These are phyloP conservation scores for Centrocercus urophasianus DNA, from an alignment of 2,113 vertebrate species.

Conservation along the genomic window DNA sequence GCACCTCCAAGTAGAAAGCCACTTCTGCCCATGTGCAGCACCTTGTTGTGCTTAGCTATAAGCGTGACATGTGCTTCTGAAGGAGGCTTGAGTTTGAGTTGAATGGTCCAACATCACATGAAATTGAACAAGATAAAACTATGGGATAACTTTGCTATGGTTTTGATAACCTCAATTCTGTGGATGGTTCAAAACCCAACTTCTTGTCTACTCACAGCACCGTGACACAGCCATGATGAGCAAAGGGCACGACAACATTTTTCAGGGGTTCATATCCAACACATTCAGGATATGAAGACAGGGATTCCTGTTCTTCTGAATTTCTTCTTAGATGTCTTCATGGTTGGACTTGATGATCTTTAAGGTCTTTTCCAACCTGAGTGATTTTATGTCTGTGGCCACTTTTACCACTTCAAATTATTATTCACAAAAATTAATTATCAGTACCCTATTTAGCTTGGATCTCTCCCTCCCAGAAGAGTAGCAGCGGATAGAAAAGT, in stretches of 20 bases:
- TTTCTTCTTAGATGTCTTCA: neutral
- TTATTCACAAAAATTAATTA: neutral
- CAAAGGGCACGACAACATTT: neutral
- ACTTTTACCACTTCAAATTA: neutral
- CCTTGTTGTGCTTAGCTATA: neutral
- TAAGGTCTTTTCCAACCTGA: too few relatives aligned
- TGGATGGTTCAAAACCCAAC: neutral
- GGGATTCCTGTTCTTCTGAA: neutral
- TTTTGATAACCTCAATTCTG: neutral
- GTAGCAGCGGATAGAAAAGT: neutral
- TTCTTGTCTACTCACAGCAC: neutral
- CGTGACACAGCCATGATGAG: neutral
- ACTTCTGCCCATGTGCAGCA: neutral
- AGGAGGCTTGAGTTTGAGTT: neutral
- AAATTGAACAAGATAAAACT: neutral
- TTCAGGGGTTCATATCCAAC: accelerated
- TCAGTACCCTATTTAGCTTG: neutral
- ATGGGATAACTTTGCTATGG: neutral
- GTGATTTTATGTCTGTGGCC: neutral
- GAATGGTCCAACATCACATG: neutral
- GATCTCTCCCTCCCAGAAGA: neutral
- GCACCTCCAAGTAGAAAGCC: neutral
- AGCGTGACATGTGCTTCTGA: neutral
- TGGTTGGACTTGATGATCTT: too few relatives aligned
- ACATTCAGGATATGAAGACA: neutral